Evolutionary conservation across 2,888 invertebrate genomes (phyloP).

Genomic region (Anticlea derivata): DNA sequence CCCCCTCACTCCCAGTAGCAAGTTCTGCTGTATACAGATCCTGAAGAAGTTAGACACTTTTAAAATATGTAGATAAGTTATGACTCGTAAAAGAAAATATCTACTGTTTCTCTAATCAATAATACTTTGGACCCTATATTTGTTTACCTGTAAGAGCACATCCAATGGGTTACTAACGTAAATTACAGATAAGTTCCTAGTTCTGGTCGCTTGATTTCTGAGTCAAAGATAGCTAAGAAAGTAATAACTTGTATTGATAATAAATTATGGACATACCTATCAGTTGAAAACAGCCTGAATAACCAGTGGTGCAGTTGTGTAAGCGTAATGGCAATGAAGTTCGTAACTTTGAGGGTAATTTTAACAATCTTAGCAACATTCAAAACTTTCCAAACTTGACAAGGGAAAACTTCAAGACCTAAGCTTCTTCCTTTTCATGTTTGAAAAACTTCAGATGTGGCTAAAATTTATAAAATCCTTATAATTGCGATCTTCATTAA

Average conservation of each 20-base stretch:
- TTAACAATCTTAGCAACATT: no score
- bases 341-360: no score
- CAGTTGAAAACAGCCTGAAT: no score
- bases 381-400: no score
- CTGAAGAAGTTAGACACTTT: neutral
- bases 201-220: constrained; percentile 14
- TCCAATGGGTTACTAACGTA: constrained; percentile 42
- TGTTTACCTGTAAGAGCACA: constrained; percentile 58
- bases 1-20: neutral
- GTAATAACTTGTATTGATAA: neutral
- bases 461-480: no score
- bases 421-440: no score
- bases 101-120: constrained; percentile 48
- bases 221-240: constrained; percentile 8
- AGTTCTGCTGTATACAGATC: neutral
- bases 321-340: no score
- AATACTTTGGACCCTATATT: constrained; percentile 70
- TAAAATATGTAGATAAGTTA: neutral
- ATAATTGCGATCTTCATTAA: no score
- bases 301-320: no score
- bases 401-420: no score
- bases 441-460: no score
- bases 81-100: constrained; percentile 4
- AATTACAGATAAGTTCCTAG: constrained; percentile 18
- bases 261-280: neutral